phyloP scores from a whole-genome alignment of 2,797 vertebrate genomes.

The Brotula barbata region DNA sequence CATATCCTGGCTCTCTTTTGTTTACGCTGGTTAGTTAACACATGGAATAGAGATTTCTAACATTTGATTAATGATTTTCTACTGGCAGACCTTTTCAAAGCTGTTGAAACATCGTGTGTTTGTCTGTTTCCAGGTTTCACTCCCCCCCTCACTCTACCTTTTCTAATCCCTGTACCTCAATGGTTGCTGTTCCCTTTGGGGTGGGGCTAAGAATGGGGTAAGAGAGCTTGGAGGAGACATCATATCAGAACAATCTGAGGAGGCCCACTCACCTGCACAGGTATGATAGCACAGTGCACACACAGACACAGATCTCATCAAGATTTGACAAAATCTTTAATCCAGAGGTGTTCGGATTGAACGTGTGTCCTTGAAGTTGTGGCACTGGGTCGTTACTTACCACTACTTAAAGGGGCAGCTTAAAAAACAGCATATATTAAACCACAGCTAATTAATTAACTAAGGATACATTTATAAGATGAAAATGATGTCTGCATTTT shows the following conservation, averaged over 20 bases:
- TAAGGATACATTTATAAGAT: no score
- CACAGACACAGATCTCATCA: neutral
- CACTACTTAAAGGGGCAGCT: no score
- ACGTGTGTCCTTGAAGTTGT: neutral
- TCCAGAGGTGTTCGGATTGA: neutral
- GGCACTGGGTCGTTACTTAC: no score
- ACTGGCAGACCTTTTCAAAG: neutral
- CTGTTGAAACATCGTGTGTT: constrained; percentile 30
- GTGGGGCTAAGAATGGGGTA: constrained; percentile 68
- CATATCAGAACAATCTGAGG: constrained; percentile 40
- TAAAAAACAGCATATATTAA: no score
- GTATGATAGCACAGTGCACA: constrained; percentile 37
- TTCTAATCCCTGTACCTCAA: constrained; percentile 1
- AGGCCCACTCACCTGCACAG: constrained; percentile 56
- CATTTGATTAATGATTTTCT: neutral
- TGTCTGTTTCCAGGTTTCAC: constrained; percentile 39
- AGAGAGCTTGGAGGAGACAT: constrained; percentile 40
- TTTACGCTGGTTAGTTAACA: neutral
- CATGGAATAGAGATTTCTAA: neutral
- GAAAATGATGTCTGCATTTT: no score
- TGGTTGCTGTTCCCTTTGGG: constrained; percentile 38
- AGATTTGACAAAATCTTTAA: neutral
- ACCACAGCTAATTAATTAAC: no score
- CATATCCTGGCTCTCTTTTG: neutral
- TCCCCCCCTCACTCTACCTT: neutral